Percentiles rank a stretch among this genome's conserved stretches.
These are phyloP conservation scores for Lepisosteus osseus DNA, from an alignment of 2,113 vertebrate genomes.

Conservation along the genomic window DNA sequence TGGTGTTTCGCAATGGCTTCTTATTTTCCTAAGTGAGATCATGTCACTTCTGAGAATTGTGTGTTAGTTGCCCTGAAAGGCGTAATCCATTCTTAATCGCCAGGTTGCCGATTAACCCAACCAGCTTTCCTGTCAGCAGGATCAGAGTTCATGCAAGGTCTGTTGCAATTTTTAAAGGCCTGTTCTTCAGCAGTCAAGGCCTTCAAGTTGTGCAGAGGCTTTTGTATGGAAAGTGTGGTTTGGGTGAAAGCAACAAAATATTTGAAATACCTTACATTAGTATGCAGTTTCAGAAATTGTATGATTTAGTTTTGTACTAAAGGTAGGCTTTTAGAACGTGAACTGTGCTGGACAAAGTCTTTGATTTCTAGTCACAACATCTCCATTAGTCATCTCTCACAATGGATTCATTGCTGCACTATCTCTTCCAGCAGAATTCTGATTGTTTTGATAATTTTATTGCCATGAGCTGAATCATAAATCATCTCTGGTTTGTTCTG, in stretches of 20 bases:
- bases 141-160: too few relatives aligned
- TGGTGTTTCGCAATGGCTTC: too few relatives aligned
- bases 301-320: neutral
- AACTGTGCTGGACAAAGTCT: neutral
- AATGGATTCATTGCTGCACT: neutral
- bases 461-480: conserved; percentile 3
- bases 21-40: neutral
- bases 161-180: too few relatives aligned
- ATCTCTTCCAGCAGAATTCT: neutral
- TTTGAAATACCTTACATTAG: neutral
- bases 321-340: neutral
- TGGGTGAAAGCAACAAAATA: neutral
- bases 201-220: neutral
- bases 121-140: neutral
- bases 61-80: neutral
- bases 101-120: neutral
- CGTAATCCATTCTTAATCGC: neutral
- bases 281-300: neutral
- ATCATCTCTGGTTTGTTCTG: conserved; percentile 2
- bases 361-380: neutral
- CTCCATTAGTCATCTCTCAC: neutral
- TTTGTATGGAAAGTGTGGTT: neutral
- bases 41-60: neutral
- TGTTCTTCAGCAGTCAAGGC: too few relatives aligned
- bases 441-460: conserved; percentile 12